Base-by-base conservation (phyloP, 2,113 vertebrate species). In the Channa argus region DNA sequence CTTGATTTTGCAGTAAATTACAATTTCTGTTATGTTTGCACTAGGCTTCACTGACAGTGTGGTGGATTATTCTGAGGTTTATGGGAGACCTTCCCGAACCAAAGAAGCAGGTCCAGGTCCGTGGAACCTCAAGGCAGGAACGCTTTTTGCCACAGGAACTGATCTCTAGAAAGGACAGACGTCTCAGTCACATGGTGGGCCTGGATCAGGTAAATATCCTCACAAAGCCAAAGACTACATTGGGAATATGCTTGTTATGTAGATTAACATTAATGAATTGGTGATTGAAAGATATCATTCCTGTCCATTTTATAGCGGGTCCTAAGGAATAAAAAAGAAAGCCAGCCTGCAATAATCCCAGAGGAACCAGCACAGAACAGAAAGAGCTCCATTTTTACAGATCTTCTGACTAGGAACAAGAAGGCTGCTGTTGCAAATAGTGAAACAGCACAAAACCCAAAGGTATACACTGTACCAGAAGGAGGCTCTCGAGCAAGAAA, bases 21-120 rank as follows among this genome's bases (percentile, higher is more conserved):
- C 53, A 43, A 7, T 36, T 1, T 54, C 15, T 75, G 55, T 8
- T 39, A 4, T 69, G 24, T 74, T 71, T 24, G 56, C 52, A 0
- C 33, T 71, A 99, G 98, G 95, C 95, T 2, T 96, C 97, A 0
- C 70, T 97, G 24, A 94, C 93, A 0, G 91, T 99, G 47, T 99
- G 98, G 98, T 94, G 90, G 86, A 90, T 97, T 82, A 97, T 99
- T 84, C 86, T 99, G 89, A 95, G 97, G 82, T 99, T 99, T 91
- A 97, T 99, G 97, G 98, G 97, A 5, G 98, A 99, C 68, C 93
- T 98, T 11, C 96, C 97, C 1, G 98, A 99, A 76, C 97, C 96
- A 6, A 91, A 88, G 67, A 89, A 93, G n/a, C 93, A 89, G 63
- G 71, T 92, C 51, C 90, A 77, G 59, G 79, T 58, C 24, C 63